Conservation (phyloP, 2,888 invertebrate species). For the Ephialtes manifestator region DNA sequence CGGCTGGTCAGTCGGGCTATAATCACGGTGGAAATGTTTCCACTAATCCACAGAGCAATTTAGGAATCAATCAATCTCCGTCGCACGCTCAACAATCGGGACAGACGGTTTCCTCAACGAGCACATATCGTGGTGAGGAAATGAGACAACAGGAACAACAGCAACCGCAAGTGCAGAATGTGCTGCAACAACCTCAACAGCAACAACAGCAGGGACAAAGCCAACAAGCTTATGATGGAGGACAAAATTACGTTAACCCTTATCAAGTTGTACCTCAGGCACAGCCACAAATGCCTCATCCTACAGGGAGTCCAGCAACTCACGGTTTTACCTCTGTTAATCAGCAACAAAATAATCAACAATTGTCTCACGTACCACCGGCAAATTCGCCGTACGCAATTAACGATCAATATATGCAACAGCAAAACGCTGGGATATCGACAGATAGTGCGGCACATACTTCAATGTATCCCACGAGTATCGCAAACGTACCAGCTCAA, state of each 20-base stretch:
- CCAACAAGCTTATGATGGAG: constrained; percentile 50
- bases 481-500: constrained; percentile 28
- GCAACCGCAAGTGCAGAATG: constrained; percentile 59
- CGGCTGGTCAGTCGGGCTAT: constrained; percentile 36
- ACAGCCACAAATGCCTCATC: constrained; percentile 40
- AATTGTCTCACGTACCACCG: constrained; percentile 39
- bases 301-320: constrained; percentile 35
- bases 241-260: constrained; percentile 58
- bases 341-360: constrained; percentile 29
- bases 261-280: constrained; percentile 58
- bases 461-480: constrained; percentile 39
- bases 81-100: constrained; percentile 48
- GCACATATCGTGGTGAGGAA: constrained; percentile 48
- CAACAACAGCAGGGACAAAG: constrained; percentile 29
- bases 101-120: constrained; percentile 8
- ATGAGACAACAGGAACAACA: constrained; percentile 59
- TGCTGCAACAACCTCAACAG: constrained; percentile 36
- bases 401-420: constrained; percentile 73
- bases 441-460: constrained; percentile 37
- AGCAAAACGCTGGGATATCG: constrained; percentile 60
- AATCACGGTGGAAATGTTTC: constrained; percentile 42
- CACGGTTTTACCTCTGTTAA: constrained; percentile 45
- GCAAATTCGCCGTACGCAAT: constrained; percentile 53
- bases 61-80: constrained; percentile 52
- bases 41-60: constrained; percentile 14